A percentile compares a stretch with the other conserved stretches of the same genome.
Conservation (phyloP, 2,797 vertebrate genomes). For the Cuniculus paca region DNA sequence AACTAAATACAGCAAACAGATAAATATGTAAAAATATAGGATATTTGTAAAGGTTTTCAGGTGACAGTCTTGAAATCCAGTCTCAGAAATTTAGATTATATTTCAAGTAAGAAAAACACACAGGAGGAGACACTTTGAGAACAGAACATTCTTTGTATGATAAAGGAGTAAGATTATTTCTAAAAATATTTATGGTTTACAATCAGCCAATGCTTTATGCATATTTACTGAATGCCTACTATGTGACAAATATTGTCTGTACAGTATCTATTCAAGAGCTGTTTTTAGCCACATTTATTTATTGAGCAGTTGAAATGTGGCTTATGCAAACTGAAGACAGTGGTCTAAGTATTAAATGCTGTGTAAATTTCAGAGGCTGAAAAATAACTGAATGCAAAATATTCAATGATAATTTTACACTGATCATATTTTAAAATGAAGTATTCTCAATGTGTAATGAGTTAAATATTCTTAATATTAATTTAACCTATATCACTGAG, state of each 20-base stretch:
- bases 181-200: background rate
- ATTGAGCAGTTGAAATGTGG: background rate
- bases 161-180: background rate
- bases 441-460: background rate
- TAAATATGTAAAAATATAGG: background rate
- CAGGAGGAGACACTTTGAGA: background rate
- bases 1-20: background rate
- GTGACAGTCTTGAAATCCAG: slow-evolving; percentile 20
- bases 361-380: background rate
- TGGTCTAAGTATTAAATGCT: background rate
- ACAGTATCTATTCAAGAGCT: background rate
- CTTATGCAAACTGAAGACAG: background rate
- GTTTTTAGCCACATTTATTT: background rate
- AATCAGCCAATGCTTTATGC: background rate
- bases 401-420: background rate
- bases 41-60: background rate
- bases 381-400: background rate
- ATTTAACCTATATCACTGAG: background rate
- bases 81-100: background rate
- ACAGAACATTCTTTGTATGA: background rate
- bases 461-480: background rate
- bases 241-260: background rate
- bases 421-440: background rate
- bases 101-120: background rate
- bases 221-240: background rate